A percentile compares a stretch with the other conserved stretches of the same genome.
These are phyloP conservation scores for Autographa gamma DNA, from an alignment of 2,888 invertebrate species.

Conservation along the genomic window DNA sequence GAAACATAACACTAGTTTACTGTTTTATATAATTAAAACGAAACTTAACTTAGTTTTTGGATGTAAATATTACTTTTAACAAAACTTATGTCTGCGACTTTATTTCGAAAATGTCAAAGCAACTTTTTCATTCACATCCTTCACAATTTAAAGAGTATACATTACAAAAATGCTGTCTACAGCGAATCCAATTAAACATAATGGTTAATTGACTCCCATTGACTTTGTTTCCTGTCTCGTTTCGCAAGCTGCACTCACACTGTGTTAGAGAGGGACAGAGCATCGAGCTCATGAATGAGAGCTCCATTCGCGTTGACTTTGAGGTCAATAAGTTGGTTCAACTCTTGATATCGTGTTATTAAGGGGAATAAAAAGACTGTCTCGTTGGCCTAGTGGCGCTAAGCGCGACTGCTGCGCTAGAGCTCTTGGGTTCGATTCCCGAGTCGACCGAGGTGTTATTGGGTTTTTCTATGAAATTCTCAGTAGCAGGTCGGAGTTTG, in stretches of 20 bases:
- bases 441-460: too few species aligned
- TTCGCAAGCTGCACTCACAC: constrained; percentile 41
- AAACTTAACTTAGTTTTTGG: too few species aligned
- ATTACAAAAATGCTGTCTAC: constrained; percentile 45
- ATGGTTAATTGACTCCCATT: constrained; percentile 74
- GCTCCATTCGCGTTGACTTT: constrained; percentile 74
- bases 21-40: too few species aligned
- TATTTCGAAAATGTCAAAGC: neutral
- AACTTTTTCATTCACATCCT: constrained; percentile 32
- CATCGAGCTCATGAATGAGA: constrained; percentile 74
- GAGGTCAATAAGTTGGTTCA: constrained; percentile 84
- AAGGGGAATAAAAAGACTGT: constrained; percentile 64
- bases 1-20: too few species aligned
- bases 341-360: constrained; percentile 67
- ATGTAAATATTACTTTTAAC: too few species aligned
- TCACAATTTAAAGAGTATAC: constrained; percentile 23
- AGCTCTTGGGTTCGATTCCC: too few species aligned
- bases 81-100: too few species aligned
- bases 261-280: constrained; percentile 60
- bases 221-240: constrained; percentile 67
- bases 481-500: too few species aligned
- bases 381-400: too few species aligned
- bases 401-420: too few species aligned
- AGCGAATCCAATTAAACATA: constrained; percentile 60
- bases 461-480: too few species aligned